Percentiles rank a stretch among this genome's conserved stretches.
Conservation (phyloP, 2,797 vertebrate species). For the Australoheros facetus region DNA sequence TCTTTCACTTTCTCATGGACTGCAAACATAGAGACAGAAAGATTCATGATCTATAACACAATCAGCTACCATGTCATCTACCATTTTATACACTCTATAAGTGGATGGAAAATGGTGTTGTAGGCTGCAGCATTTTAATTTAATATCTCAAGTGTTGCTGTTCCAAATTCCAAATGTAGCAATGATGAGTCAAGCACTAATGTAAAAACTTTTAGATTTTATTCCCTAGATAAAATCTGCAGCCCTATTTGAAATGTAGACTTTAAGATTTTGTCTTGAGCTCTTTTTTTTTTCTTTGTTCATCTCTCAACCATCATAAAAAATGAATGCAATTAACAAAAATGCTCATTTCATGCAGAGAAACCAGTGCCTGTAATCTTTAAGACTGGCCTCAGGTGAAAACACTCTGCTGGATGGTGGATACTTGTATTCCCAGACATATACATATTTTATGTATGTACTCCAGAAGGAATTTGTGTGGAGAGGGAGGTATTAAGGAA, state of each 20-base stretch:
- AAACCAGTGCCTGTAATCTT: neutral
- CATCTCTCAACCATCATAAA: neutral
- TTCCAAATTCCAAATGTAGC: neutral
- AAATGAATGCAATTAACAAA: slow-evolving; percentile 14
- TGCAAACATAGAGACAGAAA: neutral
- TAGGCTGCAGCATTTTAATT: neutral
- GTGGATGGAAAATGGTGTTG: neutral
- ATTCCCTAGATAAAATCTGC: neutral
- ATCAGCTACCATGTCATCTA: neutral
- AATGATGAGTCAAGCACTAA: neutral
- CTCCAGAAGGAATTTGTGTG: neutral
- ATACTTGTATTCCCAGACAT: slow-evolving; percentile 19
- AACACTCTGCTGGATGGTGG: neutral
- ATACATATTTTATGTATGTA: slow-evolving; percentile 15
- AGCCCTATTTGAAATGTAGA: neutral
- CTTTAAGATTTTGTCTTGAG: neutral
- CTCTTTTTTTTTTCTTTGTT: neutral
- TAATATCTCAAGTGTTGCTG: neutral
- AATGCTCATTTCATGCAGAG: slow-evolving; percentile 13
- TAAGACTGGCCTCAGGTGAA: slow-evolving; percentile 23
- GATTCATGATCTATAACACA: neutral
- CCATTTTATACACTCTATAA: neutral
- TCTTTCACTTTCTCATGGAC: neutral
- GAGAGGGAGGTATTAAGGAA: neutral
- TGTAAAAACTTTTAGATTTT: neutral